A percentile compares a stretch with the other conserved stretches of the same genome.
phyloP scores from a whole-genome alignment of 2,797 vertebrate species.

The Urophycis tenuis region DNA sequence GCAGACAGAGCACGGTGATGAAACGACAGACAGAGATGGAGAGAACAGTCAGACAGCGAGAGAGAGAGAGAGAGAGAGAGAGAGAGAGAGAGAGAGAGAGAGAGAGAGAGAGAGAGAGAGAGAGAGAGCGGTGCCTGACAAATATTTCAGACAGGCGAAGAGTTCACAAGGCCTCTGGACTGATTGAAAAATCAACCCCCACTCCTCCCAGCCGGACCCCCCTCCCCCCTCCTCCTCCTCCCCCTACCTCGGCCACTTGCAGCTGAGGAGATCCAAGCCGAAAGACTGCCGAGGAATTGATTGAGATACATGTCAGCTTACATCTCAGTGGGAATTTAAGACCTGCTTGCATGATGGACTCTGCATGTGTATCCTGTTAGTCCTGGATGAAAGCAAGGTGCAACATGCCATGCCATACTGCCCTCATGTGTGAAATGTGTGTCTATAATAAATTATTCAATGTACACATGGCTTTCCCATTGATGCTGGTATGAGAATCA shows the following conservation, averaged over 20 bases:
- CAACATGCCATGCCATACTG: not conserved
- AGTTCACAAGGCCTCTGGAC: constrained; percentile 24
- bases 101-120: too few relatives aligned
- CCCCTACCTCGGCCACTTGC: not conserved
- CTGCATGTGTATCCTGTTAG: too few relatives aligned
- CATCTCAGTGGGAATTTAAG: constrained; percentile 19
- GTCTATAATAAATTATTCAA: not conserved
- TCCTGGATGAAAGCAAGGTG: too few relatives aligned
- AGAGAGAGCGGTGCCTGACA: constrained; percentile 25
- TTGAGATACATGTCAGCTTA: constrained; percentile 32
- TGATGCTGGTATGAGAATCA: too few relatives aligned
- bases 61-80: not conserved
- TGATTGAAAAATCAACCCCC: constrained; percentile 57
- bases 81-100: constrained; percentile 20
- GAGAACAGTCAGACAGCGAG: too few relatives aligned
- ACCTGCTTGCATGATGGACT: not conserved
- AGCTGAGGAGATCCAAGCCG: constrained; percentile 44
- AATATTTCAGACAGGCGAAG: constrained; percentile 44
- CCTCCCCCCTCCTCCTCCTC: too few relatives aligned
- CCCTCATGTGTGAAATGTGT: not conserved
- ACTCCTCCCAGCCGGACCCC: too few relatives aligned
- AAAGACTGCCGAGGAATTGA: constrained; percentile 42
- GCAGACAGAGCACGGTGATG: constrained; percentile 38
- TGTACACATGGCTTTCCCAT: too few relatives aligned
- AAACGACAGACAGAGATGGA: constrained; percentile 32